A percentile compares a stretch with the other conserved stretches of the same genome.
phyloP scores from a whole-genome alignment of 2,888 invertebrate species.

The Oscheius sp. region DNA sequence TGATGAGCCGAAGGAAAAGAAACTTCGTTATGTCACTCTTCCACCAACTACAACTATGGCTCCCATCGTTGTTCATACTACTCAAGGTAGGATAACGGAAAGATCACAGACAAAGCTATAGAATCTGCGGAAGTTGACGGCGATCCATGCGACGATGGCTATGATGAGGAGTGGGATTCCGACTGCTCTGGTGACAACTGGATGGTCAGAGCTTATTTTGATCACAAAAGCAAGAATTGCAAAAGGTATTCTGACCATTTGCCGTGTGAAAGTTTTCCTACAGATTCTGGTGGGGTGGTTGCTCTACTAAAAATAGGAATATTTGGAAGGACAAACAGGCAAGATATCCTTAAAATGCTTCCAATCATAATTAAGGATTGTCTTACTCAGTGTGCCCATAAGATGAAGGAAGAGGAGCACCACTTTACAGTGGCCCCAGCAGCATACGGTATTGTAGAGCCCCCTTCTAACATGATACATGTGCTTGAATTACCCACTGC shows the following conservation, averaged over 20 bases:
- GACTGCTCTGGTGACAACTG: constrained; percentile 55
- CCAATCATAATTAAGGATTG: constrained; percentile 10
- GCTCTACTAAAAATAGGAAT: constrained; percentile 53
- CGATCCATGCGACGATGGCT: constrained; percentile 55
- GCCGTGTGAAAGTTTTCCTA: constrained; percentile 8
- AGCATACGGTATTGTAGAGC: constrained; percentile 26
- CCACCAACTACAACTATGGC: constrained; percentile 5
- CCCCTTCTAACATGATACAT: constrained; percentile 23
- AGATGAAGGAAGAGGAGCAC: constrained; percentile 10
- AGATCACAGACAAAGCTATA: background rate
- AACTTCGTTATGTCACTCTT: constrained; percentile 15
- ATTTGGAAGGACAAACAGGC: constrained; percentile 56
- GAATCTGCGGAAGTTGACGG: background rate
- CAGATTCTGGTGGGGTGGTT: constrained; percentile 62
- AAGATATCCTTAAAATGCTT: background rate
- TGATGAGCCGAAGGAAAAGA: constrained; percentile 19
- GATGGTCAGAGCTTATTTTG: constrained; percentile 39
- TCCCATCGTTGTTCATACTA: background rate
- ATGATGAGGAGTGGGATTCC: constrained; percentile 57
- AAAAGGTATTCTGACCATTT: constrained; percentile 35
- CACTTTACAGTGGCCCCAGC: background rate
- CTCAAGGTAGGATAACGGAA: constrained; percentile 31
- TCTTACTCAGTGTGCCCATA: constrained; percentile 18
- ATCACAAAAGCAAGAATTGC: constrained; percentile 38
- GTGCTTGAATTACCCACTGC: constrained; percentile 29